Percentiles rank a stretch among this genome's conserved stretches.
Conservation (phyloP, 1,140 invertebrate genomes). For the Lordiphosa collinella region DNA sequence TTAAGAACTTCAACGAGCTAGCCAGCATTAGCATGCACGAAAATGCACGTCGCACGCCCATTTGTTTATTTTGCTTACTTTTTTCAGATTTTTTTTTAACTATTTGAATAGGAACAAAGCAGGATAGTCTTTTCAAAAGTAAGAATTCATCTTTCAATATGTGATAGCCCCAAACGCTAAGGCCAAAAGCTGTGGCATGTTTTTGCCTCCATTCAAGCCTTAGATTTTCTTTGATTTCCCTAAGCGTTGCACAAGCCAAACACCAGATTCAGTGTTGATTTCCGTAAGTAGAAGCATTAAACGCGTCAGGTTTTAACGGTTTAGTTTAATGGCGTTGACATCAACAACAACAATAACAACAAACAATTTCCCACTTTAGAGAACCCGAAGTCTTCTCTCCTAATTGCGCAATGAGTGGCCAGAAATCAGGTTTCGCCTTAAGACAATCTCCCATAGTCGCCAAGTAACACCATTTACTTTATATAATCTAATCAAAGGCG, state of each 20-base stretch:
- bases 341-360: constrained; percentile 9
- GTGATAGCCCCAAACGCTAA: too few species aligned
- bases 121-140: background rate
- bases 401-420: constrained; percentile 6
- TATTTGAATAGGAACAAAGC: too few species aligned
- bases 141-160: too few species aligned
- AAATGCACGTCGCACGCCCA: too few species aligned
- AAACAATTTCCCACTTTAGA: constrained; percentile 18
- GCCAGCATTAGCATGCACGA: too few species aligned
- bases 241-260: constrained; percentile 33
- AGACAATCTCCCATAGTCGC: constrained; percentile 31
- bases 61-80: too few species aligned
- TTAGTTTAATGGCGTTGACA: constrained; percentile 11
- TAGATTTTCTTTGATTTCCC: constrained; percentile 2
- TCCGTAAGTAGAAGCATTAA: constrained; percentile 64
- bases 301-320: constrained; percentile 57
- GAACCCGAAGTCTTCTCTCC: constrained; percentile 2
- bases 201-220: background rate
- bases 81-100: too few species aligned
- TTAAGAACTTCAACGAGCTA: too few species aligned
- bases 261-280: background rate
- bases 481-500: constrained; percentile 54
- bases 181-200: too few species aligned
- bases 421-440: constrained; percentile 15
- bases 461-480: constrained; percentile 12